Base-by-base conservation (phyloP, 2,888 invertebrate genomes). In the Trissonchulus sp. region DNA sequence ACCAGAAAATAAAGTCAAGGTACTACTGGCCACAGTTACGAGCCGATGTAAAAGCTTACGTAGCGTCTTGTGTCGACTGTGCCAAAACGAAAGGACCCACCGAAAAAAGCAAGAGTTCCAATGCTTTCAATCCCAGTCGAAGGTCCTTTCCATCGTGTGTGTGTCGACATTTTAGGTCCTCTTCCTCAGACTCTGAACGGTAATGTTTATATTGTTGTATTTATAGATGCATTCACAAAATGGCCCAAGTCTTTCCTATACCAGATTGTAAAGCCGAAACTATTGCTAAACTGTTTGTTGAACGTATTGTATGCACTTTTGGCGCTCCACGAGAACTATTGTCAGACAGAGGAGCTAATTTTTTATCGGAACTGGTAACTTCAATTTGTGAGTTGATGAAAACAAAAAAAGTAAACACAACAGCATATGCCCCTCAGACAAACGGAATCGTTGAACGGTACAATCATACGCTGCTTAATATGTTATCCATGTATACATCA, bases 211-310 rank as follows among this genome's bases (percentile, higher is more conserved):
- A 77, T 80, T 37, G 34, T 80, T 8, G 77, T 76, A 1, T 74
- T 77, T 1, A 78, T 76, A 23, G 76, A 77, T 73, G 72, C 78
- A 30, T 77, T 79, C 2, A 77, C 79, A 2, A 74, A 77, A n/a
- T 81, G 63, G 65, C 68, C 72, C 76, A 79, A 80, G 77, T 77
- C 75, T 33, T 82, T 63, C 77, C 83, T 2, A 68, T 83, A 36
- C 80, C 81, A 0, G 79, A 81, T 37, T 81, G 81, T 63, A 78
- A 79, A 62, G 80, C 82, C 0, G 77, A 76, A 30, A 81, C 81
- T 0, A 78, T 82, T n/a, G 81, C 82, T 0, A 76, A 74, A 30
- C 74, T 78, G 31, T 68, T 80, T 31, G 74, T 76, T 2, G 74
- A 78, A 60, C 34, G 76, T 31, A 34, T 80, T 33, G 73, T 78